phyloP scores from a whole-genome alignment of 2,888 invertebrate genomes.

The Ichneumoninae sp. region DNA sequence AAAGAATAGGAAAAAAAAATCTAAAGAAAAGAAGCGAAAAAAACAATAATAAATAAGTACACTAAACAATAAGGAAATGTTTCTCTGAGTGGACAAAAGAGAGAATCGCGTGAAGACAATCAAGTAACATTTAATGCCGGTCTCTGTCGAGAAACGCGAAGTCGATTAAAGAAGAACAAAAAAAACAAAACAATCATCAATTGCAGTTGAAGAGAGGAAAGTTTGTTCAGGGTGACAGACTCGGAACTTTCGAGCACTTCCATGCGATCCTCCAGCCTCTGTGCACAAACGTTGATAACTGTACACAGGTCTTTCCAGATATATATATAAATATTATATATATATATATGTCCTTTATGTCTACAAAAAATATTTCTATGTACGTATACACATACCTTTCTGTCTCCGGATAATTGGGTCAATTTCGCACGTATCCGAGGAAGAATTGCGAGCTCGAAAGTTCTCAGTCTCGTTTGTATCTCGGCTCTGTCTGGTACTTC shows the following conservation, averaged over 20 bases:
- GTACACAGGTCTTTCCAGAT: constrained; percentile 26
- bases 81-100: constrained; percentile 62
- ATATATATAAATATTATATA: constrained; percentile 39
- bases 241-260: constrained; percentile 53
- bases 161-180: constrained; percentile 33
- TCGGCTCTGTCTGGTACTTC: constrained; percentile 19
- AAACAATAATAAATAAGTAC: constrained; percentile 43
- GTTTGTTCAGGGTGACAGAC: constrained; percentile 27
- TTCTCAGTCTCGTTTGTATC: constrained; percentile 28
- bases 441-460: constrained; percentile 54
- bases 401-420: constrained; percentile 46
- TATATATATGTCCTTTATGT: constrained; percentile 31
- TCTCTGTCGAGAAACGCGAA: constrained; percentile 32
- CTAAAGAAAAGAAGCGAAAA: not conserved
- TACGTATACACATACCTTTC: constrained; percentile 41
- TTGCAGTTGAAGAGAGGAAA: constrained; percentile 7
- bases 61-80: constrained; percentile 51
- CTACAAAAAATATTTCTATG: constrained; percentile 43
- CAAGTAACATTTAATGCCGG: constrained; percentile 77
- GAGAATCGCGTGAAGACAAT: constrained; percentile 83
- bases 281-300: constrained; percentile 42
- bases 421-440: constrained; percentile 63
- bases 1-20: not conserved
- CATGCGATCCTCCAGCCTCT: constrained; percentile 47
- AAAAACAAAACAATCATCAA: constrained; percentile 13